These are phyloP conservation scores for Salvator merianae DNA, from an alignment of 2,113 vertebrate species.

Conservation along the genomic window DNA sequence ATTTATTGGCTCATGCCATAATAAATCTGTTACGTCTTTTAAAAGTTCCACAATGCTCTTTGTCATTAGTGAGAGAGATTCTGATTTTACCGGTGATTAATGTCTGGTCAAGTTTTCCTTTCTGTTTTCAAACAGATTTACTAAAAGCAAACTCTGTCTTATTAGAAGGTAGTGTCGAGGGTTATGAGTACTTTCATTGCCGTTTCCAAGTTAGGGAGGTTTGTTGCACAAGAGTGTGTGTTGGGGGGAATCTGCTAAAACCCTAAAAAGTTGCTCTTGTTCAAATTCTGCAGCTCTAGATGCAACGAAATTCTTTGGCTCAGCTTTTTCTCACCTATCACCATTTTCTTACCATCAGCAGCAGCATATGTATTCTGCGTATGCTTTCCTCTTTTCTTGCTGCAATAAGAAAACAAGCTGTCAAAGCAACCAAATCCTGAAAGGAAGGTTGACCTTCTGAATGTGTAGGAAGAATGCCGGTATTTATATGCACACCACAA, in stretches of 20 bases:
- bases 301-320: neutral
- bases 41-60: neutral
- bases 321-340: neutral
- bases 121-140: too few relatives aligned
- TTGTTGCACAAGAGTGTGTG: too few relatives aligned
- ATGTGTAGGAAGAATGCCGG: conserved; percentile 1
- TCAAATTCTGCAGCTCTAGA: neutral
- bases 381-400: neutral
- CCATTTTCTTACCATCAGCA: neutral
- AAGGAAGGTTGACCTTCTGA: neutral
- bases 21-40: neutral
- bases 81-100: neutral
- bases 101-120: too few relatives aligned
- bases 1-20: neutral
- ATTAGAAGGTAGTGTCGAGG: too few relatives aligned
- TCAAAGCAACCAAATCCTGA: conserved; percentile 20
- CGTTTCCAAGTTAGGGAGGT: too few relatives aligned
- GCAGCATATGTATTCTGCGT: neutral
- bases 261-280: neutral
- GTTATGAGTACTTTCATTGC: too few relatives aligned
- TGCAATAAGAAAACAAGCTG: conserved; percentile 19
- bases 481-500: conserved; percentile 36
- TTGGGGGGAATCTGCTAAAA: neutral
- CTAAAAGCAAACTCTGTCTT: too few relatives aligned
- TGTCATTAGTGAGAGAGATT: neutral